Evolutionary conservation across 2,888 invertebrate genomes (phyloP).

Genomic region (Helobdella robusta): DNA sequence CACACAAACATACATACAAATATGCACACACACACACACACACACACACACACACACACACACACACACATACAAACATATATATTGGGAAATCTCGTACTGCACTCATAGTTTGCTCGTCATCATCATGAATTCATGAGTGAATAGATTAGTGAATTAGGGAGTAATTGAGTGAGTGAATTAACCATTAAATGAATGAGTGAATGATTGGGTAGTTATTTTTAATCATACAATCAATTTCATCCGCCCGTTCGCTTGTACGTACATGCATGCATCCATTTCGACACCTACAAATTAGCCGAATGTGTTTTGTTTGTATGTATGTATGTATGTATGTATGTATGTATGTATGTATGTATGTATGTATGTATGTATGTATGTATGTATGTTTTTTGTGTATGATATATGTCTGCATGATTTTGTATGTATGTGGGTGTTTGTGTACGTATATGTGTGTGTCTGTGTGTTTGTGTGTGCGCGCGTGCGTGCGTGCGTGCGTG

Average conservation of each 20-base stretch:
- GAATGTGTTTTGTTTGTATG: slow-evolving; percentile 14
- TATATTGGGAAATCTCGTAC: neutral
- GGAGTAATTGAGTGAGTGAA: no score
- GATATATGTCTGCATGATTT: no score
- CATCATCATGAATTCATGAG: no score
- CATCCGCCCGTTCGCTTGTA: no score
- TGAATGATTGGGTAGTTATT: no score
- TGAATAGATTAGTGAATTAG: no score
- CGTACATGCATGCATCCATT: no score
- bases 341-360: slow-evolving; percentile 10
- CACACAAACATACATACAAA: slow-evolving; percentile 4
- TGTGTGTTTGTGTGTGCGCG: no score
- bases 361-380: slow-evolving; percentile 7
- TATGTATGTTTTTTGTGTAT: no score
- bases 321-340: slow-evolving; percentile 8
- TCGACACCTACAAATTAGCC: no score
- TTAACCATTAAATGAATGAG: no score
- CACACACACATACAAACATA: slow-evolving; percentile 6
- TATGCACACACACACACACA: slow-evolving; percentile 8
- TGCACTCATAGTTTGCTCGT: neutral
- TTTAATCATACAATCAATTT: no score
- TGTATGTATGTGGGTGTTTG: slow-evolving; percentile 8
- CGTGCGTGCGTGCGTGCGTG: slow-evolving; percentile 10
- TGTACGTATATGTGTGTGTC: slow-evolving; percentile 9
- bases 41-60: slow-evolving; percentile 14